These are phyloP conservation scores for Eupithecia centaureata DNA, from an alignment of 2,888 invertebrate genomes.

Conservation along the genomic window DNA sequence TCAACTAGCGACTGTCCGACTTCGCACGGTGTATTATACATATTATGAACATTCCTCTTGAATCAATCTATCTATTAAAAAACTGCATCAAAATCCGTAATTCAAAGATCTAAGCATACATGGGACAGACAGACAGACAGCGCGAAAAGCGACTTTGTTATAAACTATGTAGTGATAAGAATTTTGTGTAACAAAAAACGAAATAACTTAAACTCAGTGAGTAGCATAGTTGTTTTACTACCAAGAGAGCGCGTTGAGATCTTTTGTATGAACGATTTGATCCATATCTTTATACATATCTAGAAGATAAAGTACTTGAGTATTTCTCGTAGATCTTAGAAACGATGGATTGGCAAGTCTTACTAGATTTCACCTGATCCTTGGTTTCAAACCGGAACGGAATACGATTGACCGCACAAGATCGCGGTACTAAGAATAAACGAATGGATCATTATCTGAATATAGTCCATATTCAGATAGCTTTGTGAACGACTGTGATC, in stretches of 20 bases:
- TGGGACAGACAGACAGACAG: too few species aligned
- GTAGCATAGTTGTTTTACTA: not conserved
- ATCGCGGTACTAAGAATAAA: slow-evolving; percentile 1
- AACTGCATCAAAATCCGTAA: too few species aligned
- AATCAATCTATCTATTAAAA: too few species aligned
- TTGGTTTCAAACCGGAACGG: slow-evolving; percentile 18
- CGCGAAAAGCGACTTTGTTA: too few species aligned
- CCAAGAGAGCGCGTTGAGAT: slow-evolving; percentile 2
- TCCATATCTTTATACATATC: not conserved
- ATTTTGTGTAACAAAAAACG: not conserved
- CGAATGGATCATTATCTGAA: not conserved
- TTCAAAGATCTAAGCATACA: too few species aligned
- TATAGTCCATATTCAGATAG: not conserved
- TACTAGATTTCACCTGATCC: slow-evolving; percentile 16
- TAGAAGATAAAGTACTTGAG: too few species aligned
- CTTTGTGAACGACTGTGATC: too few species aligned
- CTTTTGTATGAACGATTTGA: not conserved
- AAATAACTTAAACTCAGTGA: not conserved
- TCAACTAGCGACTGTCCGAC: too few species aligned
- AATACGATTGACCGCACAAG: not conserved
- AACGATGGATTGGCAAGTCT: slow-evolving; percentile 15
- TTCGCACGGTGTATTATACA: too few species aligned
- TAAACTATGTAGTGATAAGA: too few species aligned
- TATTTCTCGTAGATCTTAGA: not conserved
- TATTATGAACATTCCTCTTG: too few species aligned